Percentiles rank a stretch among this genome's conserved stretches.
Conservation (phyloP, 2,113 vertebrate species). For the Tragelaphus strepsiceros region DNA sequence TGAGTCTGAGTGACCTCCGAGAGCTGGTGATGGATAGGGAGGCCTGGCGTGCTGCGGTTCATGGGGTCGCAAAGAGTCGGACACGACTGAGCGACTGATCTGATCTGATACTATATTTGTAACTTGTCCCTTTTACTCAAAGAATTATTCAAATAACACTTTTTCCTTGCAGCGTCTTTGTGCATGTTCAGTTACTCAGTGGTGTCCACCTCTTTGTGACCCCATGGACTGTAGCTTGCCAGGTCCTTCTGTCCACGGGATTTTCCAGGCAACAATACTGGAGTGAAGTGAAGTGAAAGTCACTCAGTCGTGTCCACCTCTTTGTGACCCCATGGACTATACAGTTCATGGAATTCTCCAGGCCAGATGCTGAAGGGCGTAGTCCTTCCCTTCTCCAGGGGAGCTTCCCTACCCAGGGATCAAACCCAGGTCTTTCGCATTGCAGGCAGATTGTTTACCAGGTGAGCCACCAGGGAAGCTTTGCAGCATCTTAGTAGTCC, state of each 20-base stretch:
- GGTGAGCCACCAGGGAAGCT: rapidly evolving
- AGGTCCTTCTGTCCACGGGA: neutral
- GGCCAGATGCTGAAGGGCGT: neutral
- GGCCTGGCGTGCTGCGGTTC: no score
- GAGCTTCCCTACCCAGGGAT: neutral
- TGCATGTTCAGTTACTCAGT: neutral
- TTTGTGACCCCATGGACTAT: rapidly evolving
- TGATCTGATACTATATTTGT: no score
- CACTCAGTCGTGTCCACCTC: rapidly evolving
- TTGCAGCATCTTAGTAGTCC: neutral
- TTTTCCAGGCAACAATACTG: neutral
- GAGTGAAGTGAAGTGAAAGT: neutral
- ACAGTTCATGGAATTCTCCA: neutral
- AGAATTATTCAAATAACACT: neutral
- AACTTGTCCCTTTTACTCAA: neutral
- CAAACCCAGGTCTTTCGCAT: rapidly evolving
- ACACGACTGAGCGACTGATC: no score
- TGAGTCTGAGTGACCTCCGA: no score
- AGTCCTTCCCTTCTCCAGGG: neutral
- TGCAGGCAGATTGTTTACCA: neutral
- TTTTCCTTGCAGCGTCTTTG: neutral
- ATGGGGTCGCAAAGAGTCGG: no score
- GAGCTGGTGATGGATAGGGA: no score
- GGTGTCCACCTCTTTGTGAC: neutral
- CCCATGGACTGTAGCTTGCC: neutral